These are phyloP conservation scores for Eufriesea mexicana DNA, from an alignment of 1,140 invertebrate species.

Conservation along the genomic window DNA sequence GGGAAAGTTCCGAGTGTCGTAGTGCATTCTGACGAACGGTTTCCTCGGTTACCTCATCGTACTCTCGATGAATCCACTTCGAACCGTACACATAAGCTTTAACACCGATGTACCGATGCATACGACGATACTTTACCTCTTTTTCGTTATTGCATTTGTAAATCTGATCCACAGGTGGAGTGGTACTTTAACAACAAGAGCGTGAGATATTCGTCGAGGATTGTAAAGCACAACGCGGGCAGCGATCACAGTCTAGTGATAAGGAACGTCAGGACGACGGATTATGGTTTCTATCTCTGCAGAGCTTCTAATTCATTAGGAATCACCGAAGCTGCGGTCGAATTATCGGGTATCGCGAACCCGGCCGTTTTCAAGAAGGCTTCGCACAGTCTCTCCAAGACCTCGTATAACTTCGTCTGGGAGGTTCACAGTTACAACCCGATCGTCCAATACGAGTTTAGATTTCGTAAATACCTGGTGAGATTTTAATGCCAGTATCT, in stretches of 20 bases:
- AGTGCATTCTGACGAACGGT: too few species aligned
- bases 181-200: constrained; percentile 83
- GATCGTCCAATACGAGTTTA: constrained; percentile 88
- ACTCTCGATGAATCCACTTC: not conserved
- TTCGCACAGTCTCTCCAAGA: constrained; percentile 76
- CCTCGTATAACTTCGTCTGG: constrained; percentile 88
- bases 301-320: constrained; percentile 89
- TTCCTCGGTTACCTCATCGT: not conserved
- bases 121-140: not conserved
- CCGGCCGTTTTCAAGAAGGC: constrained; percentile 85
- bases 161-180: constrained; percentile 73
- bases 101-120: not conserved
- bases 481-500: not conserved
- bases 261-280: constrained; percentile 85
- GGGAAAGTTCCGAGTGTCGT: not conserved
- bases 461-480: constrained; percentile 83
- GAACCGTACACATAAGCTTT: not conserved
- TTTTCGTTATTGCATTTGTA: too few species aligned
- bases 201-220: constrained; percentile 83
- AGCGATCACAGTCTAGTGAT: constrained; percentile 87
- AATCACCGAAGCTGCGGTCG: constrained; percentile 80
- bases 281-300: constrained; percentile 91
- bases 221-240: constrained; percentile 83
- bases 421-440: constrained; percentile 89
- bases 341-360: constrained; percentile 85